phyloP scores from a whole-genome alignment of 2,888 invertebrate genomes.

The Tenthredo distinguenda region DNA sequence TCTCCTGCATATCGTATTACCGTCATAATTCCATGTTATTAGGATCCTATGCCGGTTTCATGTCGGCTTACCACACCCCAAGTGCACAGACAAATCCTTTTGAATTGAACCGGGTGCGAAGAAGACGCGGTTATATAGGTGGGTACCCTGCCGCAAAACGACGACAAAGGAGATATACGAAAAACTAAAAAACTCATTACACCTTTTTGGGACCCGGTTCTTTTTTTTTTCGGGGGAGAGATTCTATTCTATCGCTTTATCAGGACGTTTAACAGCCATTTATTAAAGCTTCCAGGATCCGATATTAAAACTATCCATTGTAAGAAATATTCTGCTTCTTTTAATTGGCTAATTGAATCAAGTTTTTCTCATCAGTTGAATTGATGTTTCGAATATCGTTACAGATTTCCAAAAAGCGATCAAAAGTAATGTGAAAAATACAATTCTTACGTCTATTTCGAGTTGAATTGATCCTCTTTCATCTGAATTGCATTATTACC shows the following conservation, averaged over 20 bases:
- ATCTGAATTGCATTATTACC: too few species aligned
- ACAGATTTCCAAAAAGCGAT: background rate
- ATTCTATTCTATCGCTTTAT: background rate
- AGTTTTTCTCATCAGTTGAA: background rate
- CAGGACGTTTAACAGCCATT: background rate
- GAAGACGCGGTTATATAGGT: slow-evolving; percentile 53
- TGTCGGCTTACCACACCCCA: slow-evolving; percentile 78
- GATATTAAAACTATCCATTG: background rate
- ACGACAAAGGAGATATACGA: slow-evolving; percentile 16
- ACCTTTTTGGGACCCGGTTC: background rate
- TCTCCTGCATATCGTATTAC: slow-evolving; percentile 73
- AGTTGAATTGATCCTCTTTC: background rate
- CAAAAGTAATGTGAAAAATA: too few species aligned
- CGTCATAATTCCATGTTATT: slow-evolving; percentile 78
- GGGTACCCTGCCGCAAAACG: background rate
- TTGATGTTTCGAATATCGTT: background rate
- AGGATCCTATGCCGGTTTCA: slow-evolving; percentile 72
- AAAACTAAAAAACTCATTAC: slow-evolving; percentile 44
- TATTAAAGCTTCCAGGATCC: background rate
- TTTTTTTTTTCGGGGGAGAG: background rate
- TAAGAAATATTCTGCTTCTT: background rate
- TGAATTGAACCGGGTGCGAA: slow-evolving; percentile 76
- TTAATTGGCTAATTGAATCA: background rate
- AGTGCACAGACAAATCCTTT: slow-evolving; percentile 76
- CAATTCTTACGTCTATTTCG: background rate